Percentiles rank a stretch among this genome's conserved stretches.
Evolutionary conservation across 1,140 invertebrate genomes (phyloP).

Genomic region (Micrasema longulum): DNA sequence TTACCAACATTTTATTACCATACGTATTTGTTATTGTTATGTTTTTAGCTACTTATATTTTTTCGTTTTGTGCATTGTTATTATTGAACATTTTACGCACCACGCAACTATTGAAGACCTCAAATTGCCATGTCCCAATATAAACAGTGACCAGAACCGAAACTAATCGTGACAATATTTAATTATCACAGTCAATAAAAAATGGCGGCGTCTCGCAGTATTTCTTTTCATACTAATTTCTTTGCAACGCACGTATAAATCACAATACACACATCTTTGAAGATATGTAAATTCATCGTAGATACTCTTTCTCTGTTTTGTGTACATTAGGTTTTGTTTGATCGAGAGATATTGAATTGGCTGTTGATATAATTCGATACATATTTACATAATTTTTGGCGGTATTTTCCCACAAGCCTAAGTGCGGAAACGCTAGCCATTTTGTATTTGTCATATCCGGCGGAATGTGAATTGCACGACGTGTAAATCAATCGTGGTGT

Average conservation of each 20-base stretch:
- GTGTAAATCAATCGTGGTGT: constrained; percentile 20
- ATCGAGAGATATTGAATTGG: constrained; percentile 46
- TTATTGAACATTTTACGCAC: no score
- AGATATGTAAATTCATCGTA: constrained; percentile 18
- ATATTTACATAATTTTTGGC: constrained; percentile 49
- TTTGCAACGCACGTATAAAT: constrained; percentile 31
- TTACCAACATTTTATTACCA: not conserved
- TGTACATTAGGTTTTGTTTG: constrained; percentile 24
- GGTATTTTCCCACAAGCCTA: constrained; percentile 16
- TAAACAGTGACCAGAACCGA: constrained; percentile 10
- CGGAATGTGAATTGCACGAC: constrained; percentile 13
- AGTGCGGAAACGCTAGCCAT: constrained; percentile 29
- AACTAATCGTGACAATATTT: constrained; percentile 25
- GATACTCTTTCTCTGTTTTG: constrained; percentile 12
- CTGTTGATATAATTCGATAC: constrained; percentile 51
- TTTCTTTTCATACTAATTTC: constrained; percentile 35
- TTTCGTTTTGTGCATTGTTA: no score
- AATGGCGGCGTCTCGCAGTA: constrained; percentile 3
- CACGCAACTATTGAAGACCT: not conserved
- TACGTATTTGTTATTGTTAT: not conserved
- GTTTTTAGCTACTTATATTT: no score
- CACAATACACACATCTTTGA: constrained; percentile 9
- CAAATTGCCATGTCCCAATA: constrained; percentile 18
- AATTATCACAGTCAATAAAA: constrained; percentile 11
- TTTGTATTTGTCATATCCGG: constrained; percentile 47